Base-by-base conservation (phyloP, 2,797 vertebrate genomes). In the Acrossocheilus wenchowensis region DNA sequence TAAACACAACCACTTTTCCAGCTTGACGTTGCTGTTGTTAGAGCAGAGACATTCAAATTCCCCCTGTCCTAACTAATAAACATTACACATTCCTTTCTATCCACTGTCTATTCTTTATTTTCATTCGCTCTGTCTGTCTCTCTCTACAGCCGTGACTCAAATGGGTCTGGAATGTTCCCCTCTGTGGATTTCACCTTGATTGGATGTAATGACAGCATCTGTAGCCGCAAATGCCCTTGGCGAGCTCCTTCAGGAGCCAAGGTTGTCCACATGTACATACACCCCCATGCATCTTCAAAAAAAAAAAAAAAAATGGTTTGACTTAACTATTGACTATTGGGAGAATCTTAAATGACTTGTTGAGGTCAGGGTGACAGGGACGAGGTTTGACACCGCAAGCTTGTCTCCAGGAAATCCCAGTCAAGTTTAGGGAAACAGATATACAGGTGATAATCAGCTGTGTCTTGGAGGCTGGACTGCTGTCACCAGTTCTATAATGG, bases 141-240 rank as follows among this genome's bases (percentile, higher is more conserved):
- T 75, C 39, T 75, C 11, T 50, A n/a, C 81, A 68, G 68, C 66
- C 3, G n/a, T 88, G 72, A 89, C 64, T 86, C 60, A 79, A 88
- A 88, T 86, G 78, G 82, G 64, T 79, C 84, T 77, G 79, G 86
- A 90, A 89, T 86, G 88, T 84, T 85, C 84, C 77, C 69, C 78
- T 85, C 78, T 62, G 15, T 85, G 82, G 85, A 87, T 86, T 89
- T 89, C 87, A 88, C 84, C 88, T 89, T 88, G 87, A 89, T 90
- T 90, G 80, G 81, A 62, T 90, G 79, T 86, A 88, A 88, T 86
- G 84, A 77, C 84, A 79, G 74, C 30, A 79, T 89, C 78, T 82
- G 84, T 79, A 82, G 89, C 54, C 66, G 0, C 57, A 75, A 85
- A 73, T 86, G 78, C 62, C 88, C 84, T 88, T 88, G 81, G 81